A percentile compares a stretch with the other conserved stretches of the same genome.
These are phyloP conservation scores for Pogona vitticeps DNA, from an alignment of 2,113 vertebrate genomes.

Conservation along the genomic window DNA sequence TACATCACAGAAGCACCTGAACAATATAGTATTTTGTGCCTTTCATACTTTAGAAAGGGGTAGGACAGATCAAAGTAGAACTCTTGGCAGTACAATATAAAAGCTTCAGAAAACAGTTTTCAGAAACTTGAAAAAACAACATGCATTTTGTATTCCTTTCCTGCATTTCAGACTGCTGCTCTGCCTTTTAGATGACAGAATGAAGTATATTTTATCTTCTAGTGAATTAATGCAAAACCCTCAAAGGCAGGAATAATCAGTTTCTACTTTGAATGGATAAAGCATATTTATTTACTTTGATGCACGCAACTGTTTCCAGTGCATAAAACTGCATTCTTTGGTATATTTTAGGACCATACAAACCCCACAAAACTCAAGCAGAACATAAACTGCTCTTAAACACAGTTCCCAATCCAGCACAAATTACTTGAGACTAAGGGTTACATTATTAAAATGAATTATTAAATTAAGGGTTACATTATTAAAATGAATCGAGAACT, in stretches of 20 bases:
- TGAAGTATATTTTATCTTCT: background rate
- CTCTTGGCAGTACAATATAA: constrained; percentile 45
- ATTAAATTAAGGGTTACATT: too few relatives aligned
- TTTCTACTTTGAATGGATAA: background rate
- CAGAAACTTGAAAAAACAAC: constrained; percentile 41
- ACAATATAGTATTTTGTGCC: constrained; percentile 43
- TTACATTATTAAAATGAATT: too few relatives aligned
- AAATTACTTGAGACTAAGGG: background rate
- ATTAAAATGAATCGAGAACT: too few relatives aligned
- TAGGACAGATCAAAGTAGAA: constrained; percentile 54
- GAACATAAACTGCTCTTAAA: background rate
- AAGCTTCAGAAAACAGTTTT: constrained; percentile 45
- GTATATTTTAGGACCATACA: background rate
- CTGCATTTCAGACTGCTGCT: constrained; percentile 34
- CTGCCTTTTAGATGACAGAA: background rate
- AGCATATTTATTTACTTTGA: background rate
- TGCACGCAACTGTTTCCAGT: background rate
- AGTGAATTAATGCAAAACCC: background rate
- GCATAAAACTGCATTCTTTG: background rate
- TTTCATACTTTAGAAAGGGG: constrained; percentile 33
- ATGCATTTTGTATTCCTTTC: constrained; percentile 4
- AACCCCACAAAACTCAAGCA: too few relatives aligned
- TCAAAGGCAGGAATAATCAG: background rate
- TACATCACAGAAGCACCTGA: constrained; percentile 28
- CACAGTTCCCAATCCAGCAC: background rate